phyloP scores from a whole-genome alignment of 2,797 vertebrate species.

The Gymnoscopelus braueri region DNA sequence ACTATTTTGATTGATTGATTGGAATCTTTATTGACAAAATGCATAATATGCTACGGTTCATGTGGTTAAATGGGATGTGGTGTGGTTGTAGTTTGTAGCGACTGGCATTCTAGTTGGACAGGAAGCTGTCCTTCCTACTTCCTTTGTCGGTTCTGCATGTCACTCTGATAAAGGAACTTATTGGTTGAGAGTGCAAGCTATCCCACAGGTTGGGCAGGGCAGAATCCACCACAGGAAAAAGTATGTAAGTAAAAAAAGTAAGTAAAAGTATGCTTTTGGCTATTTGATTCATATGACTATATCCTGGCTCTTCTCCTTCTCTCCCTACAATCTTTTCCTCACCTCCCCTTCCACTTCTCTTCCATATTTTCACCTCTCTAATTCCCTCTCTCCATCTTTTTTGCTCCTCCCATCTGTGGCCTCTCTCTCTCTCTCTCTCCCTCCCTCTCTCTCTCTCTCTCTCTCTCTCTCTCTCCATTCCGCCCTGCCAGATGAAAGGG shows the following conservation, averaged over 20 bases:
- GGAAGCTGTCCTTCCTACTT: slow-evolving; percentile 42
- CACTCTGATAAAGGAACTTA: neutral
- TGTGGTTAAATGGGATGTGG: no score
- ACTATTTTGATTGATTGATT: slow-evolving; percentile 31
- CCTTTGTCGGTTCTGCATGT: slow-evolving; percentile 7
- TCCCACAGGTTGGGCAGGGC: no score
- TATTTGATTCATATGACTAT: no score
- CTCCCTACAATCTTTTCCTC: no score
- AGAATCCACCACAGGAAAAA: no score
- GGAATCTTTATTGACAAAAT: no score
- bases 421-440: neutral
- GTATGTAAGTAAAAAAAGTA: no score
- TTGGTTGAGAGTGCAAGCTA: no score
- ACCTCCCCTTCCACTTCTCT: neutral
- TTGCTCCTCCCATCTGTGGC: neutral
- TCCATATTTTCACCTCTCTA: neutral
- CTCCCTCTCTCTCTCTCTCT: slow-evolving; percentile 16
- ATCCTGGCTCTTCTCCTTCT: neutral
- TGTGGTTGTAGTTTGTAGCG: no score
- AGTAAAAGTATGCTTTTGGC: no score
- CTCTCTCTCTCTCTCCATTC: neutral
- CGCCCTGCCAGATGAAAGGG: slow-evolving; percentile 57
- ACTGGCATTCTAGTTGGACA: slow-evolving; percentile 29
- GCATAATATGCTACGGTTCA: no score
- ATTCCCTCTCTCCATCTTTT: neutral